Percentiles rank a stretch among this genome's conserved stretches.
These are phyloP conservation scores for Masticophis lateralis DNA, from an alignment of 2,797 vertebrate genomes.

Conservation along the genomic window DNA sequence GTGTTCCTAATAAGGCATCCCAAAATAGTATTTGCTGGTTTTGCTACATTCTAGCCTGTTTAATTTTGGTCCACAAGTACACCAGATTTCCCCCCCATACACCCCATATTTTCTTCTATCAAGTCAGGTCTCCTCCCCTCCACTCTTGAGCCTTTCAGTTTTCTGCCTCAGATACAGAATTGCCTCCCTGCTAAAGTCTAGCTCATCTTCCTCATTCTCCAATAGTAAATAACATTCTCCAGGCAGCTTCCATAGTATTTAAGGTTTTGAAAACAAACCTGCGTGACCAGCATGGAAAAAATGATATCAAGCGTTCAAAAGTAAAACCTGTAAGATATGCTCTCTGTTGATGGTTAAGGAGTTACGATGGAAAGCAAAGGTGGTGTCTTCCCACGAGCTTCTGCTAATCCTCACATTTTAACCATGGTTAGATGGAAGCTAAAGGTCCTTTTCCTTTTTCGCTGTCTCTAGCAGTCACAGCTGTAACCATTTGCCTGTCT, in stretches of 20 bases:
- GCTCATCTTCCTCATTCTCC: neutral
- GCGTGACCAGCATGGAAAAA: neutral
- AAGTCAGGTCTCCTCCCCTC: neutral
- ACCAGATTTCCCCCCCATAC: neutral
- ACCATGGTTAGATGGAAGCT: neutral
- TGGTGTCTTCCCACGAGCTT: neutral
- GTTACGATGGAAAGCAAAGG: neutral
- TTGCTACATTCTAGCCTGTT: neutral
- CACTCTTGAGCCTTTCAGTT: neutral
- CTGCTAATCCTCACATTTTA: neutral
- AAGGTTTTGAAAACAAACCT: neutral
- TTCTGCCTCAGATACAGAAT: neutral
- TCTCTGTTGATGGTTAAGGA: neutral
- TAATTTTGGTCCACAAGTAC: neutral
- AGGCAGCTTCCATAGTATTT: neutral
- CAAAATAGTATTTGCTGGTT: neutral
- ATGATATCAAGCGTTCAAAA: neutral
- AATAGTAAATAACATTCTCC: neutral
- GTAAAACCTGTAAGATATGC: neutral
- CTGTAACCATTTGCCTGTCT: neutral
- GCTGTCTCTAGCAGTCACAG: neutral
- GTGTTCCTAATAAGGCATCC: neutral
- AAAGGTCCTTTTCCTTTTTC: neutral
- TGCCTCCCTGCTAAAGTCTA: neutral
- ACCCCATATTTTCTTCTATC: neutral